Conservation (phyloP, 2,888 invertebrate species). For the Hypena proboscidalis region DNA sequence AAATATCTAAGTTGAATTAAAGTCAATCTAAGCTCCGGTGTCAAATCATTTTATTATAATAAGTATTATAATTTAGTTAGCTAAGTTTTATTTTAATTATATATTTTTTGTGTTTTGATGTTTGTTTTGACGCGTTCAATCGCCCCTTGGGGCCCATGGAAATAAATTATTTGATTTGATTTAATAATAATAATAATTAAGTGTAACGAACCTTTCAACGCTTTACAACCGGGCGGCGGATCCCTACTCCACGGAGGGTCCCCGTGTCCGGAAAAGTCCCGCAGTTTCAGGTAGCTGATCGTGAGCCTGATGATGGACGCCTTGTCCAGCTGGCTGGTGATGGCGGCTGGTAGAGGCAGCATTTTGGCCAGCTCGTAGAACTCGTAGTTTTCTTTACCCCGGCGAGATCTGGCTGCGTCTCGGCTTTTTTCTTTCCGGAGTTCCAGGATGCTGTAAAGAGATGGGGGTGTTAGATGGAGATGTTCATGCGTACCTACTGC, state of each 20-base stretch:
- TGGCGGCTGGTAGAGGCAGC: conserved; percentile 95
- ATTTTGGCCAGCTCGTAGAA: conserved; percentile 98
- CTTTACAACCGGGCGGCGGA: conserved; percentile 90
- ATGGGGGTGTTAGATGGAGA: conserved; percentile 45
- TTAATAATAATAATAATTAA: neutral
- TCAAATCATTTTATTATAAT: too few relatives aligned
- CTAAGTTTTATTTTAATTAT: too few relatives aligned
- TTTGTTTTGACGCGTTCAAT: too few relatives aligned
- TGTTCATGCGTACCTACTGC: too few relatives aligned
- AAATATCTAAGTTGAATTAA: too few relatives aligned
- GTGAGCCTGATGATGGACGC: conserved; percentile 98
- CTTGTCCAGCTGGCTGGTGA: conserved; percentile 97
- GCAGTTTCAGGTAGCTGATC: conserved; percentile 96
- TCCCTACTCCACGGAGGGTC: conserved; percentile 98
- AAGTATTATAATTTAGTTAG: too few relatives aligned
- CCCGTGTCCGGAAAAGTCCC: conserved; percentile 97
- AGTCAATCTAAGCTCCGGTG: too few relatives aligned
- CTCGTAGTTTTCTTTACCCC: conserved; percentile 98
- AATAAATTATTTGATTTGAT: conserved; percentile 4
- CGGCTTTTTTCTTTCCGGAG: conserved; percentile 96
- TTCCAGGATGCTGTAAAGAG: conserved; percentile 94
- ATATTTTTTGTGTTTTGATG: too few relatives aligned
- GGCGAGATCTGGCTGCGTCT: conserved; percentile 95
- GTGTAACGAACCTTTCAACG: conserved; percentile 90
- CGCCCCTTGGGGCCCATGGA: too few relatives aligned